phyloP scores from a whole-genome alignment of 2,113 vertebrate species.

The Numida meleagris region DNA sequence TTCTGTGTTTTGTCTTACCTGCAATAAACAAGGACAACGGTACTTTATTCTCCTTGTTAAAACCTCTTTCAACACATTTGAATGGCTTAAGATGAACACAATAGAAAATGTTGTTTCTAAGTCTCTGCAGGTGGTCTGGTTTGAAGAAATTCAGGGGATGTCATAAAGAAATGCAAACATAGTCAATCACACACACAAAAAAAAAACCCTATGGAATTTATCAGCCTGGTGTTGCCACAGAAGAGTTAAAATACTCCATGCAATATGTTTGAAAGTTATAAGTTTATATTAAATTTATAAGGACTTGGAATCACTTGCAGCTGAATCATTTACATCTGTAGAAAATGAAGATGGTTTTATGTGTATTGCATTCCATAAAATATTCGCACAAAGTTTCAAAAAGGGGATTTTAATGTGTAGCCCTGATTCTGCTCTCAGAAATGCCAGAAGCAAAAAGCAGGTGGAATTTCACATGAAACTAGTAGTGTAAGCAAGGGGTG shows the following conservation, averaged over 20 bases:
- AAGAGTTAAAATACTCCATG: background rate
- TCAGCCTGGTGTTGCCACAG: background rate
- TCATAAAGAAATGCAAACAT: background rate
- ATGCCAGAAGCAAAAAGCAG: background rate
- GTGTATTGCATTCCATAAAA: background rate
- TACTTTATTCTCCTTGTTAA: background rate
- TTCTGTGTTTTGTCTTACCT: background rate
- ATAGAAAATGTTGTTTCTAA: background rate
- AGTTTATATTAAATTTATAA: background rate
- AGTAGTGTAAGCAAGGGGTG: background rate
- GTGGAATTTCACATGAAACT: background rate
- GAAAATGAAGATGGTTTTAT: background rate
- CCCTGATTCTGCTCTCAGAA: background rate
- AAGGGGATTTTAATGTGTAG: background rate
- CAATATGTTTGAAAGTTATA: background rate
- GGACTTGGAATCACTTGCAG: background rate
- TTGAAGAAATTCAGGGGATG: background rate
- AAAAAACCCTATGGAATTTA: background rate
- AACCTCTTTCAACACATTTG: background rate
- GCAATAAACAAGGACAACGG: background rate
- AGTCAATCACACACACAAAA: background rate
- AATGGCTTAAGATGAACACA: background rate
- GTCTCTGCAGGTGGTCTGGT: background rate
- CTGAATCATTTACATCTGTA: background rate
- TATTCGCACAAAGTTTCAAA: background rate